A percentile compares a stretch with the other conserved stretches of the same genome.
phyloP scores from a whole-genome alignment of 2,113 vertebrate genomes.

The Nicator chloris region DNA sequence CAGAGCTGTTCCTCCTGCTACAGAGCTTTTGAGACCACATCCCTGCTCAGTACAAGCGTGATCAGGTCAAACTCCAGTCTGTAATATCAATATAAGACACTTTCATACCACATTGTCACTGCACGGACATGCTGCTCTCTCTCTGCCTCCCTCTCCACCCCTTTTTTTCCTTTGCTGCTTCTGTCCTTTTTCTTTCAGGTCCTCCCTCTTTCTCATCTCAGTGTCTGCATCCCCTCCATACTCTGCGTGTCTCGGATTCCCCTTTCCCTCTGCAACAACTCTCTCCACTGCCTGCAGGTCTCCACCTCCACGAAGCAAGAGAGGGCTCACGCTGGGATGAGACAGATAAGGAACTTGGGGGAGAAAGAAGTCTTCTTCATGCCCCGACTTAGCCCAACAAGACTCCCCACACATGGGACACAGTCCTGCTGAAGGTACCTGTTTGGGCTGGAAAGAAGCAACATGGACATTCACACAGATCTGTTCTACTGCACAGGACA shows the following conservation, averaged over 20 bases:
- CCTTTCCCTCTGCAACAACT: neutral
- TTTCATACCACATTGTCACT: neutral
- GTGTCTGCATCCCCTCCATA: neutral
- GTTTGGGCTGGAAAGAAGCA: neutral
- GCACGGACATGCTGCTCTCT: neutral
- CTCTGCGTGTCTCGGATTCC: rapidly evolving
- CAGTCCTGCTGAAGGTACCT: neutral
- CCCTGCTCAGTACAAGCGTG: neutral
- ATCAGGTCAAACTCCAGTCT: neutral
- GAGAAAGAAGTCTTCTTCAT: neutral
- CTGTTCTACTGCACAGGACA: neutral
- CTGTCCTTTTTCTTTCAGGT: neutral
- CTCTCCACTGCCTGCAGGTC: neutral
- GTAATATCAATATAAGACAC: neutral
- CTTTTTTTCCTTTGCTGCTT: neutral
- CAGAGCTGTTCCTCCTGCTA: neutral
- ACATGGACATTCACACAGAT: neutral
- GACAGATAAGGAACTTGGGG: neutral
- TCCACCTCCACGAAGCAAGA: neutral
- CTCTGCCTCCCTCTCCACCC: neutral
- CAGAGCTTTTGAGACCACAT: neutral
- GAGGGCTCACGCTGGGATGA: neutral
- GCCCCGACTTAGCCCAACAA: neutral
- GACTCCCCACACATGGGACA: neutral
- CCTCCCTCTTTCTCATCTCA: neutral